Base-by-base conservation (phyloP, 2,888 invertebrate species). In the Drosophila testacea region DNA sequence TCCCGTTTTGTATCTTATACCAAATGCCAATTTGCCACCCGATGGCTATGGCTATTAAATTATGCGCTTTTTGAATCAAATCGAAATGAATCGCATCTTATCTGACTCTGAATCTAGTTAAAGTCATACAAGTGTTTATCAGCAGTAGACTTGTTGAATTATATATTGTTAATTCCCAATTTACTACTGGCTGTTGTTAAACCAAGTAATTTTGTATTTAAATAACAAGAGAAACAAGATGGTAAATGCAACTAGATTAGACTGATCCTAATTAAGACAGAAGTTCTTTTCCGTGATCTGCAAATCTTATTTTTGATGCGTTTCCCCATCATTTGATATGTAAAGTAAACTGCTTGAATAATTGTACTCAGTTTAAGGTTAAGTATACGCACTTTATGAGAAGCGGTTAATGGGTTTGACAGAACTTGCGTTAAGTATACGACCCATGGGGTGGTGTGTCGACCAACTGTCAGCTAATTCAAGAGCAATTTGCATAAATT, bases 401-500 rank as follows among this genome's bases (percentile, higher is more conserved):
- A 42, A 34, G 36, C 42, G n/a, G 16, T 34, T 60, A 50, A 46
- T 50, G 39, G 32, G 32, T 13, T 32, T 41, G 47, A n/a, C n/a
- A 34, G 34, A 28, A 48, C 22, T 48, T 41, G 30, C 27, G 47
- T 70, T 70, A 77, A 76, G 64, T 59, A 75, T 46, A 27, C 38
- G 57, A 42, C 36, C 36, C 55, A 6, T 32, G 55, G 32, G 46
- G 22, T 7, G 36, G 34, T 30, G 13, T 7, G 41, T 22, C 7
- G 27, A 5, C 42, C 28, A 44, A 38, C 44, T 78, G 61, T 69
- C 60, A 38, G 62, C 50, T 76, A 80, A 80, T 81, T 79, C 72
- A 55, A 34, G 54, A 57, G 62, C 42, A 84, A 79, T 87, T 87
- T 81, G 75, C 68, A 81, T 74, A 80, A 69, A 69, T 79, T 50